Base-by-base conservation (phyloP, 2,888 invertebrate genomes). In the Dione vanillae region DNA sequence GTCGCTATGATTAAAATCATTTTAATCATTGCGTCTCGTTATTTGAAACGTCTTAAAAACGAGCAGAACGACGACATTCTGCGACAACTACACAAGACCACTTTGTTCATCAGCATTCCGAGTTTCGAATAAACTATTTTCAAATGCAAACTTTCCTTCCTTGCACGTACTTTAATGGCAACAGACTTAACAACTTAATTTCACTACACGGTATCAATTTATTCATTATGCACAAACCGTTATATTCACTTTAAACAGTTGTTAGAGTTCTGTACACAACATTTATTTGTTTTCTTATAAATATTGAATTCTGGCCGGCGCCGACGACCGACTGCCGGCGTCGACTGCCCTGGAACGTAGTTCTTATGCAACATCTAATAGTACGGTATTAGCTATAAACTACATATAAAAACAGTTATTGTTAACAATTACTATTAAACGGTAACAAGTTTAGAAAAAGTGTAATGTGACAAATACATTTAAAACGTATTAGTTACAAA, bases 311-410 rank as follows among this genome's bases (percentile, higher is more conserved):
- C 76, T 79, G 78, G 84, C 88, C 85, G 85, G 76, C 84, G 78
- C 77, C 69, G 58, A 59, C 82, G 83, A 75, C 83, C 80, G 78
- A 79, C 73, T 70, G 78, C 83, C 78, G 82, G 78, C 78, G 77
- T 72, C 75, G 78, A 89, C 89, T 89, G 87, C 81, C 77, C 78
- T 78, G 80, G 78, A 79, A 77, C 78, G 82, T 79, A 79, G 80
- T 80, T 81, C 81, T 91, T 89, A 88, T 87, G 90, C 87, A 91
- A 90, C 82, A 76, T 79, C 76, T 81, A 82, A 84, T 84, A 84
- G 80, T 84, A 85, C 87, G 78, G 79, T 85, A 80, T 82, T 87
- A 88, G 85, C 83, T 85, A 85, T 85, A 82, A 82, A 85, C 35
- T 70, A 67, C 77, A 77, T 75, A 74, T 72, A 79, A 81, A 84